A percentile compares a stretch with the other conserved stretches of the same genome.
These are phyloP conservation scores for Himalopsyche japonica DNA, from an alignment of 2,888 invertebrate species.

Conservation along the genomic window DNA sequence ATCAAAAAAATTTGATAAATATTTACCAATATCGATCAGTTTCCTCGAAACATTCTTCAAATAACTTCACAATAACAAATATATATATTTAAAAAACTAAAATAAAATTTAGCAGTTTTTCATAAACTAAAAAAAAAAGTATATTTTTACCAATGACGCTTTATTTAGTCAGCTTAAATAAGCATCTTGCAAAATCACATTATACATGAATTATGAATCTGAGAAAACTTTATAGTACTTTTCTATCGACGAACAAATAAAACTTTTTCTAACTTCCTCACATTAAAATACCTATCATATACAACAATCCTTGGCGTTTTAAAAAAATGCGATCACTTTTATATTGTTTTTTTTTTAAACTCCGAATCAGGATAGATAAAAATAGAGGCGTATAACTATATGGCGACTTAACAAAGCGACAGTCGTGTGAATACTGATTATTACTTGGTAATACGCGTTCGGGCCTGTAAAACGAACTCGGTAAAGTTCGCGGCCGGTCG, in stretches of 20 bases:
- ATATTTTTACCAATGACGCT: not conserved
- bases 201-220: not conserved
- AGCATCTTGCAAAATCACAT: not conserved
- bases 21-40: not conserved
- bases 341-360: not conserved
- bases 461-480: not conserved
- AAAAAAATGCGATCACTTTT: not conserved
- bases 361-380: not conserved
- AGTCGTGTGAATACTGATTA: slow-evolving; percentile 1
- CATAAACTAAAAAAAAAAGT: no score
- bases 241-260: not conserved
- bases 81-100: not conserved
- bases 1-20: no score
- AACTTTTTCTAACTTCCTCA: not conserved
- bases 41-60: not conserved
- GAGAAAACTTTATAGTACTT: not conserved
- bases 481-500: not conserved
- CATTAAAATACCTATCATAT: not conserved
- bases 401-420: not conserved
- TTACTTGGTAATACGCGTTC: not conserved
- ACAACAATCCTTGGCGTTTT: not conserved
- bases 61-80: not conserved
- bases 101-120: no score
- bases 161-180: not conserved
- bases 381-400: not conserved